A percentile compares a stretch with the other conserved stretches of the same genome.
Evolutionary conservation across 2,888 invertebrate species (phyloP).

Genomic region (Spodoptera exigua): DNA sequence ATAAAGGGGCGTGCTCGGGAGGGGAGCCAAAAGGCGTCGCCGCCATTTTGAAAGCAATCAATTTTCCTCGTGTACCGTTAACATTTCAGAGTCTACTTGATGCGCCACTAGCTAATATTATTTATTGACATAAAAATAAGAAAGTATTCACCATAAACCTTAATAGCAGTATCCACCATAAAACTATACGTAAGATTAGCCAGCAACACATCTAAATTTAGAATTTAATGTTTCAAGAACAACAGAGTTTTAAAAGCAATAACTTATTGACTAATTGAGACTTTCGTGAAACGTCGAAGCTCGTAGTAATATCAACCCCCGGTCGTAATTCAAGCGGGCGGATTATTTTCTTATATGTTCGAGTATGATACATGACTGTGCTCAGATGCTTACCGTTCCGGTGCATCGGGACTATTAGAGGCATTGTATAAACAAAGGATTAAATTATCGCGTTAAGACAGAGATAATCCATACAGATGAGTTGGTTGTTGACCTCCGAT

Average conservation of each 20-base stretch:
- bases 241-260: constrained; percentile 62
- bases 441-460: constrained; percentile 86
- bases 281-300: constrained; percentile 71
- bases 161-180: constrained; percentile 15
- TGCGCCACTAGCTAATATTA: too few relatives aligned
- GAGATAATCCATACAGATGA: constrained; percentile 87
- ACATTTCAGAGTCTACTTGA: constrained; percentile 8
- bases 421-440: constrained; percentile 88
- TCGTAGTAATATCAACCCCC: constrained; percentile 67
- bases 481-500: constrained; percentile 86
- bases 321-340: constrained; percentile 79
- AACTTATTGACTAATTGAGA: constrained; percentile 67
- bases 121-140: too few relatives aligned
- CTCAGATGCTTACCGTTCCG: constrained; percentile 77
- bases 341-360: constrained; percentile 85
- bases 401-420: constrained; percentile 84
- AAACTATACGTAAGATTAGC: constrained; percentile 32
- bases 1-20: constrained; percentile 68
- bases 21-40: constrained; percentile 67
- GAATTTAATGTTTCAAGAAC: constrained; percentile 46
- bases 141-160: constrained; percentile 2
- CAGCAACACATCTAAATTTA: constrained; percentile 35
- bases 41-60: constrained; percentile 65
- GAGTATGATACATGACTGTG: constrained; percentile 84
- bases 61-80: constrained; percentile 23